phyloP scores from a whole-genome alignment of 1,140 invertebrate genomes.

The Holcopasites calliopsidis region DNA sequence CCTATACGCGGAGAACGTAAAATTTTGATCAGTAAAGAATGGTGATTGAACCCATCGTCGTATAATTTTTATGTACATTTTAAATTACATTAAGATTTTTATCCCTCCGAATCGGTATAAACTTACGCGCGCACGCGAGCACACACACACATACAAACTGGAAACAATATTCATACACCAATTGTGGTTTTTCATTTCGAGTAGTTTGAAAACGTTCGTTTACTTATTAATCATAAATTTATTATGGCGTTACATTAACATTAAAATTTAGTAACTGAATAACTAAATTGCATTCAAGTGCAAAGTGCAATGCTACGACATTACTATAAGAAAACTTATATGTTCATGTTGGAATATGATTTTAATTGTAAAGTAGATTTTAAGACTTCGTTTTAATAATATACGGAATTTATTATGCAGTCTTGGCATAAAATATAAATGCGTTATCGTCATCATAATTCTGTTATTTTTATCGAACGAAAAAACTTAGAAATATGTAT shows the following conservation, averaged over 20 bases:
- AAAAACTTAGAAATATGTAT: conserved; percentile 63
- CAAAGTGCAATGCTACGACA: conserved; percentile 43
- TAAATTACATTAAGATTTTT: too few species aligned
- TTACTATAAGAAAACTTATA: neutral
- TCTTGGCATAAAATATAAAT: conserved; percentile 54
- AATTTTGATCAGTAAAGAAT: neutral
- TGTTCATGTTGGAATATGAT: conserved; percentile 1
- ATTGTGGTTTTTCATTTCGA: neutral
- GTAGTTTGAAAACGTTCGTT: conserved; percentile 2
- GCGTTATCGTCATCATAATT: conserved; percentile 45
- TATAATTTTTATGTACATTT: too few species aligned
- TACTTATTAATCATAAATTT: too few species aligned
- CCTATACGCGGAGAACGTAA: neutral
- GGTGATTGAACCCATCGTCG: too few species aligned
- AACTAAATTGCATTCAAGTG: conserved; percentile 15
- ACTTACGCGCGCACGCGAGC: neutral
- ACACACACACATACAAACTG: neutral
- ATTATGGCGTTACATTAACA: too few species aligned
- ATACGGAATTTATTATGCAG: conserved; percentile 33
- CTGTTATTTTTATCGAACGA: conserved; percentile 50
- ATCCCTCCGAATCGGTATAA: neutral
- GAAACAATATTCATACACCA: neutral
- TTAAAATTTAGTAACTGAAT: conserved; percentile 37
- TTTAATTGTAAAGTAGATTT: conserved; percentile 29
- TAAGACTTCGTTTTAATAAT: conserved; percentile 42